A percentile compares a stretch with the other conserved stretches of the same genome.
Conservation (phyloP, 2,888 invertebrate species). For the Amblyjoppa proteus region DNA sequence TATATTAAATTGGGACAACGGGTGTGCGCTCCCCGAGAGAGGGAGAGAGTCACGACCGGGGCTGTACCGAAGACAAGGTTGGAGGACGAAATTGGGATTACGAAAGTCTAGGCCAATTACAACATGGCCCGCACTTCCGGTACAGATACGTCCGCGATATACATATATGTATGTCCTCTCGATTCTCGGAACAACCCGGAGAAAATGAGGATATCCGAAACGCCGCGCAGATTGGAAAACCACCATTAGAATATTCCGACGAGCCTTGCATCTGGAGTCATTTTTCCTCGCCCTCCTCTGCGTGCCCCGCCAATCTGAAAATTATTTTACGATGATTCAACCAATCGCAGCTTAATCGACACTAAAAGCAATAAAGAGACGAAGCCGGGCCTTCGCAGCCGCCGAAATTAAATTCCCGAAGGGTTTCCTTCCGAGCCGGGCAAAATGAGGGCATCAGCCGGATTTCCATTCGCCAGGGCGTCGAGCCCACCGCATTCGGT, state of each 20-base stretch:
- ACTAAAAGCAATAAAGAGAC: conserved; percentile 3
- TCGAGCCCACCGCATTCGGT: neutral
- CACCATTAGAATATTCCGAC: conserved; percentile 31
- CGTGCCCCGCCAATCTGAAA: neutral
- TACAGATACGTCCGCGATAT: conserved; percentile 46
- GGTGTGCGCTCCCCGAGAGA: conserved; percentile 63
- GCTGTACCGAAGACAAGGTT: conserved; percentile 10
- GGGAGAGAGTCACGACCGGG: conserved; percentile 7
- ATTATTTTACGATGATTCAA: neutral
- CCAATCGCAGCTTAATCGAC: neutral
- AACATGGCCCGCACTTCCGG: conserved; percentile 70
- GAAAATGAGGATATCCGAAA: conserved; percentile 24
- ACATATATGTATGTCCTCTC: neutral
- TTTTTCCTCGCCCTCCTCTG: neutral
- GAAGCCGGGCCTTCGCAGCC: conserved; percentile 11
- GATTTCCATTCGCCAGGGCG: conserved; percentile 14
- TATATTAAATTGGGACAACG: conserved; percentile 81
- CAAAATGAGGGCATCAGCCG: neutral
- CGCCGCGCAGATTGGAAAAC: conserved; percentile 23
- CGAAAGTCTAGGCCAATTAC: conserved; percentile 72
- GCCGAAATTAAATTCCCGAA: conserved; percentile 56
- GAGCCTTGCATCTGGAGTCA: neutral
- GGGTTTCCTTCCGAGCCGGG: conserved; percentile 6
- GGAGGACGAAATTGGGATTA: conserved; percentile 20
- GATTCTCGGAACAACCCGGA: neutral